Conservation (phyloP, 2,888 invertebrate species). For the Agrotis segetum region DNA sequence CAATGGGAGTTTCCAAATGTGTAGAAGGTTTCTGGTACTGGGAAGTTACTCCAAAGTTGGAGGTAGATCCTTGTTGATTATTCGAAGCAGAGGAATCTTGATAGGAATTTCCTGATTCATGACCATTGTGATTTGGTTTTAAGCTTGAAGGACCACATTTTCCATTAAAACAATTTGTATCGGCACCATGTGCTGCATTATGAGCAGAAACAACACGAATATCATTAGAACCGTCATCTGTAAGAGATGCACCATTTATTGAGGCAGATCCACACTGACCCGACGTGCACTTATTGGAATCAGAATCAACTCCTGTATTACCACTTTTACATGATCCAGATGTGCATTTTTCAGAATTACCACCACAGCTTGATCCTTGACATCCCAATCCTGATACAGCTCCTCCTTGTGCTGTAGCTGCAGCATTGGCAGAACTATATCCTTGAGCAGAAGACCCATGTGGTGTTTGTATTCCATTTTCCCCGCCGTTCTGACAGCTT, state of each 20-base stretch:
- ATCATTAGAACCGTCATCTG: slow-evolving; percentile 48
- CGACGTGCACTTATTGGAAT: slow-evolving; percentile 64
- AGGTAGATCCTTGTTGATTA: slow-evolving; percentile 50
- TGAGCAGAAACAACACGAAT: slow-evolving; percentile 46
- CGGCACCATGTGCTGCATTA: slow-evolving; percentile 22
- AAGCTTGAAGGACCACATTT: slow-evolving; percentile 50
- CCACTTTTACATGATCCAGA: slow-evolving; percentile 65
- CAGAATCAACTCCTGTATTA: slow-evolving; percentile 44
- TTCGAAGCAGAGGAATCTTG: slow-evolving; percentile 60
- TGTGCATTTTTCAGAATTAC: slow-evolving; percentile 66
- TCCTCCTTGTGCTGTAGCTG: slow-evolving; percentile 50
- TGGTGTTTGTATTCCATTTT: slow-evolving; percentile 35
- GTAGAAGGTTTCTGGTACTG: slow-evolving; percentile 71
- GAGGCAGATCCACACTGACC: slow-evolving; percentile 55
- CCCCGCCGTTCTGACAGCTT: slow-evolving; percentile 64
- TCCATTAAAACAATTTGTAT: slow-evolving; percentile 52
- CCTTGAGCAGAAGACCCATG: slow-evolving; percentile 40
- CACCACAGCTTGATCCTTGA: slow-evolving; percentile 71
- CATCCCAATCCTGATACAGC: slow-evolving; percentile 64
- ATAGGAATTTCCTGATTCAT: slow-evolving; percentile 58
- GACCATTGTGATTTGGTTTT: slow-evolving; percentile 34
- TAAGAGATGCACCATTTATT: slow-evolving; percentile 21
- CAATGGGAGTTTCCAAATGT: slow-evolving; percentile 78
- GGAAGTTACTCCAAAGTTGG: slow-evolving; percentile 46
- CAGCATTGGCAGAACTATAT: slow-evolving; percentile 62